A percentile compares a stretch with the other conserved stretches of the same genome.
Conservation (phyloP, 2,888 invertebrate species). For the Teleiodes luculella region DNA sequence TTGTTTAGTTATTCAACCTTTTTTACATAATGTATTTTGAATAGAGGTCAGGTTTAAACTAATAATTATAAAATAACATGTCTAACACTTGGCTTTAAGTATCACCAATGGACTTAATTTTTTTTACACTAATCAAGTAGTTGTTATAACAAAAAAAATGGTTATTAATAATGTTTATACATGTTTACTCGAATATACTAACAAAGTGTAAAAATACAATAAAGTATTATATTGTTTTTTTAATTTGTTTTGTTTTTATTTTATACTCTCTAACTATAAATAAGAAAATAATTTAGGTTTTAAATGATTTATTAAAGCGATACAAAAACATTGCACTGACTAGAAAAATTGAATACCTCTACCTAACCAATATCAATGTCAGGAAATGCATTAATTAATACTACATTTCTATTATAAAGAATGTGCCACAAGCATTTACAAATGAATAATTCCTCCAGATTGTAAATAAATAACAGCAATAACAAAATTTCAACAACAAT, state of each 20-base stretch:
- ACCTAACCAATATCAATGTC: constrained; percentile 39
- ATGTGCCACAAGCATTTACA: constrained; percentile 12
- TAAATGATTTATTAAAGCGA: constrained; percentile 72
- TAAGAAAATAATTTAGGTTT: constrained; percentile 19
- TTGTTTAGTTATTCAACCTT: too few relatives aligned
- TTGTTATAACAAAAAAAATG: neutral
- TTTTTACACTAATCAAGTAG: neutral
- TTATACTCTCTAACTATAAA: neutral
- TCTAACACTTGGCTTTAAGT: constrained; percentile 27
- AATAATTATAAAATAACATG: neutral
- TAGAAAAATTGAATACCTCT: constrained; percentile 66
- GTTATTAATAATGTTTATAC: neutral
- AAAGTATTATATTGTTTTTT: neutral
- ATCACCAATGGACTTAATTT: constrained; percentile 25
- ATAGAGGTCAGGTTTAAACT: neutral
- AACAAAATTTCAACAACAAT: neutral
- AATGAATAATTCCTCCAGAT: neutral
- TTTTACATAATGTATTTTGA: neutral
- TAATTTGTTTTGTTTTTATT: neutral
- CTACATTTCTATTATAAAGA: constrained; percentile 15
- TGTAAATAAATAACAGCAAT: neutral
- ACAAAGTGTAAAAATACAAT: neutral
- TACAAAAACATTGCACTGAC: constrained; percentile 73
- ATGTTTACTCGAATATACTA: neutral
- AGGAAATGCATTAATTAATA: constrained; percentile 38